Conservation (phyloP, 2,888 invertebrate genomes). For the Petrophora chlorosata region DNA sequence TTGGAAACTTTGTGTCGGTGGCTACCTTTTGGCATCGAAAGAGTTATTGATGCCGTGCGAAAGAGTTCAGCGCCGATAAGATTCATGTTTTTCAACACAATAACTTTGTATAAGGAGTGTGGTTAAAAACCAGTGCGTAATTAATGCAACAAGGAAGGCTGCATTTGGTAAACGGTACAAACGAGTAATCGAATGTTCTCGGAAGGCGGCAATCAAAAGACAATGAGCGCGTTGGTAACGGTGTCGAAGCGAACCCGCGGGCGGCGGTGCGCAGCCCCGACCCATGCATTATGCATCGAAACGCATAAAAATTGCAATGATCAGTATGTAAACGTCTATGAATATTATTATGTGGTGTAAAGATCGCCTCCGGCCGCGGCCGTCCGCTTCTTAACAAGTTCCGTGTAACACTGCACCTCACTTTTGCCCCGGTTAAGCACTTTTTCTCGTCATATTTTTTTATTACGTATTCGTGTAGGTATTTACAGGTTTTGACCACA, state of each 20-base stretch:
- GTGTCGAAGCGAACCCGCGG: slow-evolving; percentile 55
- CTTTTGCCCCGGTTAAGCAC: slow-evolving; percentile 21
- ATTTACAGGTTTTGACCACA: slow-evolving; percentile 28
- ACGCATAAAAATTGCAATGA: slow-evolving; percentile 60
- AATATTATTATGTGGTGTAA: slow-evolving; percentile 36
- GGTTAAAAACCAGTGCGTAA: slow-evolving; percentile 66
- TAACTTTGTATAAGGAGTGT: slow-evolving; percentile 14
- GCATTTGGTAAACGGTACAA: slow-evolving; percentile 75
- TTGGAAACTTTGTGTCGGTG: not conserved
- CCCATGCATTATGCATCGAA: slow-evolving; percentile 64
- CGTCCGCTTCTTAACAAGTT: slow-evolving; percentile 24
- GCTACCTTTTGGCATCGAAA: slow-evolving; percentile 4
- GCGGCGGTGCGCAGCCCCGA: slow-evolving; percentile 42
- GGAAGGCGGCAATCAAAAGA: slow-evolving; percentile 75
- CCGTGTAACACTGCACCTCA: slow-evolving; percentile 19
- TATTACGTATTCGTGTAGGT: slow-evolving; percentile 26
- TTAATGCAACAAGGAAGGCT: slow-evolving; percentile 72
- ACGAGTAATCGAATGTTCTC: slow-evolving; percentile 73
- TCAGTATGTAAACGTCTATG: slow-evolving; percentile 53
- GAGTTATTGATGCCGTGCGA: slow-evolving; percentile 23
- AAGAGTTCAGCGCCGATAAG: slow-evolving; percentile 21
- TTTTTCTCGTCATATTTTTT: slow-evolving; percentile 7
- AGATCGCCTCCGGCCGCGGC: slow-evolving; percentile 17
- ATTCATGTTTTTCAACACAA: slow-evolving; percentile 25
- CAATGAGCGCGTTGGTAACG: slow-evolving; percentile 71